These are phyloP conservation scores for Etheostoma perlongum DNA, from an alignment of 2,797 vertebrate species.

Conservation along the genomic window DNA sequence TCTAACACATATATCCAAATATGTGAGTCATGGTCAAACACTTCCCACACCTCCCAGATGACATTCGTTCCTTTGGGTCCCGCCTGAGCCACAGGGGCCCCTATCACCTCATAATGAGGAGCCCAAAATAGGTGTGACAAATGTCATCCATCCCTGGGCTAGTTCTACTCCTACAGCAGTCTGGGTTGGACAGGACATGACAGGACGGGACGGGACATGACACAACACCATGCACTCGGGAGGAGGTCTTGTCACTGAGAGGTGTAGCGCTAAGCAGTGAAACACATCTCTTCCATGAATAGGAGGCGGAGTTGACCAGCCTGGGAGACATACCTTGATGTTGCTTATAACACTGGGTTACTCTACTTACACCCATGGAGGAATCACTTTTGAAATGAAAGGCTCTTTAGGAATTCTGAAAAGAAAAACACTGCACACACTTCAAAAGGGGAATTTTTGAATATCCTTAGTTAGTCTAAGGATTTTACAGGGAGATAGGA, in stretches of 20 bases:
- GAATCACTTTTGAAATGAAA: conserved; percentile 3
- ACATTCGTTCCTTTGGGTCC: conserved; percentile 63
- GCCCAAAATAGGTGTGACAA: conserved; percentile 81
- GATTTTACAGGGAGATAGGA: not conserved
- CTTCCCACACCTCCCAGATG: conserved; percentile 73
- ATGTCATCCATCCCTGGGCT: conserved; percentile 67
- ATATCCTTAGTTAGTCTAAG: not conserved
- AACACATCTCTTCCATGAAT: conserved; percentile 57
- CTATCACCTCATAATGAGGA: conserved; percentile 82
- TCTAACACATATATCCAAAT: conserved; percentile 70
- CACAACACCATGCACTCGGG: conserved; percentile 67
- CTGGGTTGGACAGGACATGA: conserved; percentile 69
- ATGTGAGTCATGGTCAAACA: conserved; percentile 77
- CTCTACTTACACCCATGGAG: not conserved
- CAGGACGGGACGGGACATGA: conserved; percentile 65
- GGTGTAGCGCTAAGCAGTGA: conserved; percentile 52
- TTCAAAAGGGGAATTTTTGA: not conserved
- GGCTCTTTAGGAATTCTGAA: conserved; percentile 5
- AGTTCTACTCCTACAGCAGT: conserved; percentile 59
- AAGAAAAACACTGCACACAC: not conserved
- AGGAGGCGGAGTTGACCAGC: conserved; percentile 36
- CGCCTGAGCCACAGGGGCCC: conserved; percentile 52
- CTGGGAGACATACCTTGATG: conserved; percentile 9
- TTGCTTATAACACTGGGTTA: not conserved
- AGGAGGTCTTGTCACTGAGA: conserved; percentile 68